Evolutionary conservation across 2,797 vertebrate genomes (phyloP), one percentile per base, ranked within the genome.

Genomic region (Enteromius paludinosus): DNA sequence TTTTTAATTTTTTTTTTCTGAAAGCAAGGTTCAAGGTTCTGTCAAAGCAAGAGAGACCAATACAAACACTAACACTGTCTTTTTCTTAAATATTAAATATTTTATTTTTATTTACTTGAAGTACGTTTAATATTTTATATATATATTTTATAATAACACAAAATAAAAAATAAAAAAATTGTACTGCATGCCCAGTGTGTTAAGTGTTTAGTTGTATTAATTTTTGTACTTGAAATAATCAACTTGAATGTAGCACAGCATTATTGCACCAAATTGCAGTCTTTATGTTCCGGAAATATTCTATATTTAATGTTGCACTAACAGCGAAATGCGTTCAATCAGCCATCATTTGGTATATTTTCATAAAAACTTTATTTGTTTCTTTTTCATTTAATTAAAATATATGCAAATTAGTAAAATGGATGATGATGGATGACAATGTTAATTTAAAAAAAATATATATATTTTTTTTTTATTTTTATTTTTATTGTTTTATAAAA

Each of bases 231-330:
- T 56, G 56, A 77, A 73, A 56, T 61, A 66, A 23, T 83, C 25
- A 59, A 54, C 71, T 56, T 87, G 79, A 85, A 83, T 86, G 86
- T 86, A 81, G 84, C 74, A 77, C 80, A 54, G 62, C 83, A n/a
- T 85, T 61, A 59, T 82, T 84, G 78, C 70, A 66, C 75, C 80
- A 83, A 68, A 79, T 86, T 87, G 84, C 85, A 86, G 79, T 70
- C 80, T 86, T 89, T 85, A 86, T 72, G 86, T 84, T 80, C 88
- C 70, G 82, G 84, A 87, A 73, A 52, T 56, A 4, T 56, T 56
- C n/a, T 56, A 56, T 4, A 23, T 10, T n/a, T n/a, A 20, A 54
- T 9, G 8, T 9, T 54, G 7, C 18, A 20, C 49, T 52, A 20
- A 54, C 7, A 54, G 49, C 7, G 20, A 52, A 52, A 20, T 52